Conservation (phyloP, 2,797 vertebrate genomes). For the Florisuga fusca region DNA sequence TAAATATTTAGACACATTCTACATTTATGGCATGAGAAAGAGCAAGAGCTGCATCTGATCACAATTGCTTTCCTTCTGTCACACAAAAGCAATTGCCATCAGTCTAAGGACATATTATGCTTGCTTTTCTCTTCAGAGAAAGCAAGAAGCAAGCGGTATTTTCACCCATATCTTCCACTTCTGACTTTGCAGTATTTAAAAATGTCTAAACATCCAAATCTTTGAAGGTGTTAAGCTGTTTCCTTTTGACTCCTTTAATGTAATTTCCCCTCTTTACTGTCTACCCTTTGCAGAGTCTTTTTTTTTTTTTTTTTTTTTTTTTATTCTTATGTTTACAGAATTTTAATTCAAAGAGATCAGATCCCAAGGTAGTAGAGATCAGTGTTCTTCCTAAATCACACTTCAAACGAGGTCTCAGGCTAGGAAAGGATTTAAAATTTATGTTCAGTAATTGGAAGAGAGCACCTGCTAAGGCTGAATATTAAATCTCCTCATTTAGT, state of each 20-base stretch:
- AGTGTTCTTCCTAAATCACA: slow-evolving; percentile 20
- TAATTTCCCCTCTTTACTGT: not conserved
- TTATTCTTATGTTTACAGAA: not conserved
- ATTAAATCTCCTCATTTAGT: slow-evolving; percentile 44
- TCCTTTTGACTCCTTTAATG: not conserved
- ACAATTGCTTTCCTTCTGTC: not conserved
- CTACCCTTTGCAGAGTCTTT: accelerated
- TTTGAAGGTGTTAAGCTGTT: not conserved
- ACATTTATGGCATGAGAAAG: not conserved
- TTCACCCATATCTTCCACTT: not conserved
- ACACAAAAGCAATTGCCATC: not conserved
- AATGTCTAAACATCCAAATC: not conserved
- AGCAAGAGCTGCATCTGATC: not conserved
- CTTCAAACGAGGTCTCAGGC: slow-evolving; percentile 25
- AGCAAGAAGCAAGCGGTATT: not conserved
- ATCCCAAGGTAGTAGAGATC: not conserved
- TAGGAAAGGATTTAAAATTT: slow-evolving; percentile 62
- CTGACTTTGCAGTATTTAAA: not conserved
- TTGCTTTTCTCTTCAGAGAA: not conserved
- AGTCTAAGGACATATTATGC: not conserved
- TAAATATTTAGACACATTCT: not conserved
- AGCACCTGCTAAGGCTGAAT: slow-evolving; percentile 49
- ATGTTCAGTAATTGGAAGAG: slow-evolving; percentile 35
- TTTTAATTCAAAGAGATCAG: slow-evolving; percentile 13
- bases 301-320: not conserved